Conservation (phyloP, 2,888 invertebrate species). For the Entomobrya multifasciata region DNA sequence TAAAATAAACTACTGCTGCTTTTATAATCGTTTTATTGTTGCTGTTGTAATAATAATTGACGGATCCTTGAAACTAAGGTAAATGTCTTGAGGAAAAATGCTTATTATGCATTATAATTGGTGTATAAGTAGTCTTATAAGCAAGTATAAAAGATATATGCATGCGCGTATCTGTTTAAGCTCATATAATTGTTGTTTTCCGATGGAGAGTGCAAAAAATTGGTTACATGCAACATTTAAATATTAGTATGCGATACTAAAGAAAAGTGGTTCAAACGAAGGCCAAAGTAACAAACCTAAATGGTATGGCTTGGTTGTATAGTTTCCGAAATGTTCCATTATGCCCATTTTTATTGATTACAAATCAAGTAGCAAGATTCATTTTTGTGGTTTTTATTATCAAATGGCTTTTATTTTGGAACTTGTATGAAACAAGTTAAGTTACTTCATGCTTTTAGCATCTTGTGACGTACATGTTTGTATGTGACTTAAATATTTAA, state of each 20-base stretch:
- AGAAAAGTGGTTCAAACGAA: background rate
- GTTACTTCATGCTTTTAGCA: background rate
- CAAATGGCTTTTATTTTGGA: conserved; percentile 33
- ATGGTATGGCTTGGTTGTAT: conserved; percentile 31
- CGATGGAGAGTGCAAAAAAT: no score
- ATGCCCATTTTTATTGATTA: conserved; percentile 20
- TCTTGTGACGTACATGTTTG: background rate
- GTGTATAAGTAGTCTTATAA: no score
- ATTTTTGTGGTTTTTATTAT: background rate
- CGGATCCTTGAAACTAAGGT: conserved; percentile 65
- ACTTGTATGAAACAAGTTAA: conserved; percentile 18
- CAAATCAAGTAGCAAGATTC: conserved; percentile 20
- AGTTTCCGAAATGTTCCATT: conserved; percentile 47
- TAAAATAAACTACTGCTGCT: background rate
- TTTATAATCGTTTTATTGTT: conserved; percentile 23
- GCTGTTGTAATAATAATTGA: conserved; percentile 51
- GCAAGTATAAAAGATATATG: no score
- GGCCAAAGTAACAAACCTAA: conserved; percentile 6
- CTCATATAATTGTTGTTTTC: no score
- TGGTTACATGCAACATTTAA: background rate
- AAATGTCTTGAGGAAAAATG: conserved; percentile 43
- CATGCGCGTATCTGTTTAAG: no score
- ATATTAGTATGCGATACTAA: background rate
- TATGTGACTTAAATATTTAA: conserved; percentile 44
- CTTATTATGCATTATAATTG: background rate